A percentile compares a stretch with the other conserved stretches of the same genome.
Evolutionary conservation across 2,888 invertebrate species (phyloP).

Genomic region (Diaperis boleti): DNA sequence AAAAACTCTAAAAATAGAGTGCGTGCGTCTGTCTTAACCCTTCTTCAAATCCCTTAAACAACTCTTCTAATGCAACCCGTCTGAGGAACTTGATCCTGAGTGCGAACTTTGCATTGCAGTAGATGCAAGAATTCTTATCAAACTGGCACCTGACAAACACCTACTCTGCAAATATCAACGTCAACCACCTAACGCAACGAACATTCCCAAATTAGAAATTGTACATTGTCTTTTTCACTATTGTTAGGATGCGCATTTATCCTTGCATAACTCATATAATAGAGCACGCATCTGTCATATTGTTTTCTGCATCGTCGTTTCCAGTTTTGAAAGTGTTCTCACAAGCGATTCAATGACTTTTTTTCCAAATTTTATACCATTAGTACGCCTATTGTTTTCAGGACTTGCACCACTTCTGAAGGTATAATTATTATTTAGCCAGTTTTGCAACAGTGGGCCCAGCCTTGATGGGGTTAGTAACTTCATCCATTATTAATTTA

Average conservation of each 20-base stretch:
- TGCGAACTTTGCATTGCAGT: slow-evolving; percentile 27
- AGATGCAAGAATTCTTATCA: slow-evolving; percentile 32
- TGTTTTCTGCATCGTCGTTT: slow-evolving; percentile 5
- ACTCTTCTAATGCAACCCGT: slow-evolving; percentile 37
- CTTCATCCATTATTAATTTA: too few relatives aligned
- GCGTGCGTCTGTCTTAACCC: slow-evolving; percentile 58
- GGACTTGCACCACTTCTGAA: too few relatives aligned
- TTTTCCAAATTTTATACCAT: slow-evolving; percentile 4
- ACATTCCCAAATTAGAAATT: slow-evolving; percentile 38
- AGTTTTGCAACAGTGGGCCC: too few relatives aligned
- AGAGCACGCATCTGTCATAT: slow-evolving; percentile 14
- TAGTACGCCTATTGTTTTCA: neutral
- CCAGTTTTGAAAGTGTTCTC: slow-evolving; percentile 11
- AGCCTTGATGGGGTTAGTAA: too few relatives aligned
- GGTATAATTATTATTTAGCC: too few relatives aligned
- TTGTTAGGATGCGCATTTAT: slow-evolving; percentile 26
- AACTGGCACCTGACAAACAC: slow-evolving; percentile 30
- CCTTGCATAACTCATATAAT: slow-evolving; percentile 28
- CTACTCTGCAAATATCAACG: slow-evolving; percentile 14
- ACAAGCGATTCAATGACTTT: neutral
- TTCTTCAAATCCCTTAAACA: slow-evolving; percentile 49
- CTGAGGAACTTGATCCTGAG: slow-evolving; percentile 32
- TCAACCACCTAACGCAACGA: slow-evolving; percentile 16
- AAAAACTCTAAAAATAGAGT: slow-evolving; percentile 63
- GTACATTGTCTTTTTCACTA: slow-evolving; percentile 30